Evolutionary conservation across 2,888 invertebrate genomes (phyloP).

Genomic region (Agrochola lychnidis): DNA sequence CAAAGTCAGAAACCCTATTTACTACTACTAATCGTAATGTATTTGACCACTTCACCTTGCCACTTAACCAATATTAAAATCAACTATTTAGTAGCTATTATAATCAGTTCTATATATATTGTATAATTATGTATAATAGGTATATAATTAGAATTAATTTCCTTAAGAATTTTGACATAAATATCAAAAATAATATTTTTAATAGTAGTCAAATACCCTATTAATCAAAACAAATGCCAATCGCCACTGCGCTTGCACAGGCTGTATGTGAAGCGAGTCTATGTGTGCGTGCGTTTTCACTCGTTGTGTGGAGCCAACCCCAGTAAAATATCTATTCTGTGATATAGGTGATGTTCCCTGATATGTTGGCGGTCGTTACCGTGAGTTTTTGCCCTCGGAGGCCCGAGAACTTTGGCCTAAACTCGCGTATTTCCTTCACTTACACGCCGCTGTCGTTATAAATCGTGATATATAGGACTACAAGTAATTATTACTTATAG

Average conservation of each 20-base stretch:
- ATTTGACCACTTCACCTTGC: background rate
- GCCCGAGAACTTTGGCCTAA: slow-evolving; percentile 59
- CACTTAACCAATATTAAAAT: background rate
- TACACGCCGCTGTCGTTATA: slow-evolving; percentile 63
- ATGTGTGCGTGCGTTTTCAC: background rate
- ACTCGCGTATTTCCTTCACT: slow-evolving; percentile 69
- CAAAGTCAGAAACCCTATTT: background rate
- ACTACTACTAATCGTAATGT: background rate
- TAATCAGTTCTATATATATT: no score
- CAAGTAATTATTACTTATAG: slow-evolving; percentile 68
- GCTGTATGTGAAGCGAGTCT: background rate
- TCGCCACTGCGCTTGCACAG: background rate
- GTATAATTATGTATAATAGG: no score
- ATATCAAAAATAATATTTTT: background rate
- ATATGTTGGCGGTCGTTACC: slow-evolving; percentile 63
- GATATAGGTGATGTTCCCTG: slow-evolving; percentile 46
- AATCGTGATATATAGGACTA: slow-evolving; percentile 66
- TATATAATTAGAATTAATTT: no score
- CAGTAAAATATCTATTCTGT: background rate
- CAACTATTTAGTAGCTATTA: no score
- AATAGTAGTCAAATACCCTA: background rate
- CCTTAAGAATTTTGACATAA: no score
- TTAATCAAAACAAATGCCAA: background rate
- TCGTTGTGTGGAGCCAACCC: background rate
- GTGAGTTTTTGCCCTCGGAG: slow-evolving; percentile 62